phyloP scores from a whole-genome alignment of 1,140 invertebrate species.

The Patella vulgata region DNA sequence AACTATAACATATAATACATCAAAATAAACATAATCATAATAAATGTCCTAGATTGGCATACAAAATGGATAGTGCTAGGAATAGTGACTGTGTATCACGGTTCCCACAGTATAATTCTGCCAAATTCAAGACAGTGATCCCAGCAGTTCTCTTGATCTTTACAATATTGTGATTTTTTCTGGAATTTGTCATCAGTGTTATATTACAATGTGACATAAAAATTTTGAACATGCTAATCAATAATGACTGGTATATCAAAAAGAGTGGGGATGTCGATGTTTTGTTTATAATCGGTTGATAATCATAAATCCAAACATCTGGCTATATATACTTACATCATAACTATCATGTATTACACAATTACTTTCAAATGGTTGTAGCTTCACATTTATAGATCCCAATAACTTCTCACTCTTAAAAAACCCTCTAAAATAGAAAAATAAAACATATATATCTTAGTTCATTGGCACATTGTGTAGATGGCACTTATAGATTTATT shows the following conservation, averaged over 20 bases:
- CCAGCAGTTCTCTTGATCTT: not conserved
- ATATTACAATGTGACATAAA: too few species aligned
- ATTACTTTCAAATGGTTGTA: slow-evolving; percentile 85
- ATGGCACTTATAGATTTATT: too few species aligned
- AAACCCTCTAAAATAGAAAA: slow-evolving; percentile 75
- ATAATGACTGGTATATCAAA: too few species aligned
- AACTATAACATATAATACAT: slow-evolving; percentile 64
- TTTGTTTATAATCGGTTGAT: too few species aligned
- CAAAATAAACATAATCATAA: not conserved
- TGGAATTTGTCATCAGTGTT: too few species aligned
- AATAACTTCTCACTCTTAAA: slow-evolving; percentile 85
- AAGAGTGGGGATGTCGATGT: too few species aligned
- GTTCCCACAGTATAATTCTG: not conserved
- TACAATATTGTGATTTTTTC: too few species aligned
- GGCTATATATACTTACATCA: slow-evolving; percentile 89
- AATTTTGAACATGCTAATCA: too few species aligned
- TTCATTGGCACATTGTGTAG: not conserved
- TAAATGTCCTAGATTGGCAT: too few species aligned
- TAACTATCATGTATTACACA: slow-evolving; percentile 90
- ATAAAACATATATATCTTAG: too few species aligned
- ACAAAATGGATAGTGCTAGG: too few species aligned
- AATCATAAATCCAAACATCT: too few species aligned
- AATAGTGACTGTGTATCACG: not conserved
- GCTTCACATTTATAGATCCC: slow-evolving; percentile 85
- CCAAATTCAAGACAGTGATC: not conserved